Conservation (phyloP, 2,113 vertebrate species). For the Nycticebus coucang region DNA sequence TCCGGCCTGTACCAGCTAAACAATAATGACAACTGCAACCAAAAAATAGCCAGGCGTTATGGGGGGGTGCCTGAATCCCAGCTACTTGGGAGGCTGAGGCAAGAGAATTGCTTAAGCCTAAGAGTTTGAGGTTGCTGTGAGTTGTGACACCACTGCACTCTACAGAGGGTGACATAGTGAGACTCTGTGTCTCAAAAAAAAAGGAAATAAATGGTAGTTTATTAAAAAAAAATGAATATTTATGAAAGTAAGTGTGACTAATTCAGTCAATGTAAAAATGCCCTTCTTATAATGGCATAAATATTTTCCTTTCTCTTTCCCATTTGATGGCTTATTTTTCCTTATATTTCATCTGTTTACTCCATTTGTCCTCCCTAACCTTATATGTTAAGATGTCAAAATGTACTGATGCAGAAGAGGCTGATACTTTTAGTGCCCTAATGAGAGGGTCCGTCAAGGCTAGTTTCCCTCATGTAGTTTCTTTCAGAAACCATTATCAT, state of each 20-base stretch:
- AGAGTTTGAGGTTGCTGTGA: too few relatives aligned
- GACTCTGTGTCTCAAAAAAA: too few relatives aligned
- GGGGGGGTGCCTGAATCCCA: too few relatives aligned
- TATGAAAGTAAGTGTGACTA: neutral
- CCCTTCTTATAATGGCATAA: neutral
- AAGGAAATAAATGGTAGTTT: too few relatives aligned
- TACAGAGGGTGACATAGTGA: too few relatives aligned
- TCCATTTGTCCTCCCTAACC: neutral
- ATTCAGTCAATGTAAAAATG: neutral
- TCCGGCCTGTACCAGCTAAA: too few relatives aligned
- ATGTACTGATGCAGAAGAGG: too few relatives aligned
- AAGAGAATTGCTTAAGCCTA: too few relatives aligned
- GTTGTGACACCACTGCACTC: too few relatives aligned
- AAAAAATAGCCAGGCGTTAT: too few relatives aligned
- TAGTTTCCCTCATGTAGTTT: neutral
- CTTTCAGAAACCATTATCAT: neutral
- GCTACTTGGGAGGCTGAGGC: too few relatives aligned
- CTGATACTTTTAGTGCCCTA: neutral
- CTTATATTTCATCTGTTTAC: neutral
- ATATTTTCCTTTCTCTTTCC: neutral
- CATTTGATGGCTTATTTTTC: neutral
- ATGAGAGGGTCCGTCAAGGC: neutral
- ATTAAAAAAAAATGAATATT: neutral
- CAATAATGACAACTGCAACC: too few relatives aligned
- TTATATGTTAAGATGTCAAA: neutral